Conservation (phyloP, 2,113 vertebrate genomes). For the Ictalurus punctatus region DNA sequence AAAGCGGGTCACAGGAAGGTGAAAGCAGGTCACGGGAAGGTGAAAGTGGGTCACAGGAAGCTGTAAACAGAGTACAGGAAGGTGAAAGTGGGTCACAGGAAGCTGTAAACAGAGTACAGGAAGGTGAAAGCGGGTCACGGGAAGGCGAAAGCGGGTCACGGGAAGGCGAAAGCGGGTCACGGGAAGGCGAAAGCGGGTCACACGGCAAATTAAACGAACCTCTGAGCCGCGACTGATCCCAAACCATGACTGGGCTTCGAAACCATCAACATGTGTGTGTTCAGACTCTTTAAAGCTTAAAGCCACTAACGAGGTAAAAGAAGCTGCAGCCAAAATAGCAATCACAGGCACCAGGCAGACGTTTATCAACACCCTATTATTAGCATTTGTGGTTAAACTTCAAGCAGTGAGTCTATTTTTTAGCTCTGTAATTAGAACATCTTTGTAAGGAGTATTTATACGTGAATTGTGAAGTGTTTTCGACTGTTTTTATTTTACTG, state of each 20-base stretch:
- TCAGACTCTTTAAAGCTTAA: constrained; percentile 42
- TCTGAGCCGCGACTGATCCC: constrained; percentile 59
- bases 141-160: background rate
- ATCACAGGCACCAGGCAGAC: constrained; percentile 18
- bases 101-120: background rate
- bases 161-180: constrained; percentile 55
- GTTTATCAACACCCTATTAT: constrained; percentile 24
- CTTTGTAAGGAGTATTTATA: background rate
- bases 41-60: background rate
- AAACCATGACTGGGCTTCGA: background rate
- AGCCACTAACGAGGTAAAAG: constrained; percentile 43
- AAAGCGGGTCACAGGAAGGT: too few species aligned
- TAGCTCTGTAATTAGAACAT: constrained; percentile 3
- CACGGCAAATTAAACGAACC: constrained; percentile 70
- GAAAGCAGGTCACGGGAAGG: background rate
- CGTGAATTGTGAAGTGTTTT: background rate
- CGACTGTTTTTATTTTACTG: background rate
- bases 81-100: background rate
- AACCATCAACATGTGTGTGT: background rate
- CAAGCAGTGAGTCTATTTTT: background rate
- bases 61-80: too few species aligned
- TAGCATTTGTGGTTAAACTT: constrained; percentile 13
- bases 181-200: constrained; percentile 61
- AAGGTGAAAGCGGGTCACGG: background rate
- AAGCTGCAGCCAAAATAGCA: constrained; percentile 16